These are phyloP conservation scores for Gallinago stenura DNA, from an alignment of 2,797 vertebrate species.

Conservation along the genomic window DNA sequence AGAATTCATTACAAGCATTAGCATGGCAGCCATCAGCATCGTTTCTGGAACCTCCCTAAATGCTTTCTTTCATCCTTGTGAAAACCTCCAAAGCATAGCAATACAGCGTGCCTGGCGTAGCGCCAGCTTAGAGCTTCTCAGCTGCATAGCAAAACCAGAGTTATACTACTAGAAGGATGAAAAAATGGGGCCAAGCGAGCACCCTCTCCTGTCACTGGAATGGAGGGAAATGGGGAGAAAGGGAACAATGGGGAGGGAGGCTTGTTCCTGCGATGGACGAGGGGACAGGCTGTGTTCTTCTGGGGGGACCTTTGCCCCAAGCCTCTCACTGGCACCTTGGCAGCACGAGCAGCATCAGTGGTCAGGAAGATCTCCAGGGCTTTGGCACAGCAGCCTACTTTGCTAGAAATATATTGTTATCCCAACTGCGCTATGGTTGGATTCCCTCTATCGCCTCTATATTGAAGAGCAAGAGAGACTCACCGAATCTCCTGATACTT, in stretches of 20 bases:
- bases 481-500: neutral
- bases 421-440: neutral
- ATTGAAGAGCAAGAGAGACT: neutral
- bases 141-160: conserved; percentile 29
- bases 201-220: neutral
- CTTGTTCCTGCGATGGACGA: neutral
- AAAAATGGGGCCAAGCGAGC: neutral
- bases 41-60: conserved; percentile 71
- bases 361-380: neutral
- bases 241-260: neutral
- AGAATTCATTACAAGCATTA: conserved; percentile 74
- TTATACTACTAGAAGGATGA: neutral
- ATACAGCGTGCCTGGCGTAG: neutral
- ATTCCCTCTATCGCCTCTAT: neutral
- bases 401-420: neutral
- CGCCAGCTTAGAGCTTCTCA: conserved; percentile 20
- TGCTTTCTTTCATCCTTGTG: conserved; percentile 65
- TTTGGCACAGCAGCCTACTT: conserved; percentile 2
- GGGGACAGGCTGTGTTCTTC: neutral
- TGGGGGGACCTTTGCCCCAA: neutral
- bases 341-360: neutral
- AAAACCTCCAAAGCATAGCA: conserved; percentile 64
- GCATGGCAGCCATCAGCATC: conserved; percentile 69
- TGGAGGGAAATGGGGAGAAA: neutral
- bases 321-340: neutral